Evolutionary conservation across 2,797 vertebrate genomes (phyloP).

Genomic region (Enteromius thamalakanensis): DNA sequence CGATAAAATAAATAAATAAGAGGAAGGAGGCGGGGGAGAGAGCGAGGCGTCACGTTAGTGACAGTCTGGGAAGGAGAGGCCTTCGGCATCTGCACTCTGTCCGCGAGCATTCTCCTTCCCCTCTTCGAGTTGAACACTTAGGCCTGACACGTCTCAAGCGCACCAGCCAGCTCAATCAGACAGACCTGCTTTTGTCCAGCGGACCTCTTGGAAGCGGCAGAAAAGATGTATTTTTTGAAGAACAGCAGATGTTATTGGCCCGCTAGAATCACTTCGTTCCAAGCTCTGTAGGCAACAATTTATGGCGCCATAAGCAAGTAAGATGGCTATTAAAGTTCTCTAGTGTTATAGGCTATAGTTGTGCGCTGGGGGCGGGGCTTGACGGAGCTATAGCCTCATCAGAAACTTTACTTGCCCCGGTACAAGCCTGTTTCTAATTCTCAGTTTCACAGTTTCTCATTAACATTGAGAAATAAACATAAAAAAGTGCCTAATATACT

Average conservation of each 20-base stretch:
- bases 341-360: background rate
- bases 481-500: too few relatives aligned
- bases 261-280: background rate
- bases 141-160: constrained; percentile 26
- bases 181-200: constrained; percentile 13
- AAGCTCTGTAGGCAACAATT: background rate
- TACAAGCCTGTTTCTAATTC: background rate
- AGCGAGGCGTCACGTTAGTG: constrained; percentile 67
- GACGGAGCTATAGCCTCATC: background rate
- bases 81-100: constrained; percentile 44
- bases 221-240: constrained; percentile 15
- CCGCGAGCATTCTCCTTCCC: constrained; percentile 29
- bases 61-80: constrained; percentile 52
- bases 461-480: too few relatives aligned
- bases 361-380: background rate
- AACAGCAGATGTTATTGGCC: constrained; percentile 22
- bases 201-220: background rate
- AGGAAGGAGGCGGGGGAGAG: constrained; percentile 71
- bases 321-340: background rate
- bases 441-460: too few relatives aligned
- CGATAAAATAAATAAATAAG: constrained; percentile 85
- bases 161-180: constrained; percentile 11
- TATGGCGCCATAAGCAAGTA: background rate
- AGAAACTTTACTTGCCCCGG: background rate
- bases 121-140: constrained; percentile 21